Base-by-base conservation (phyloP, 2,113 vertebrate genomes). In the Corythornis vintsioides region DNA sequence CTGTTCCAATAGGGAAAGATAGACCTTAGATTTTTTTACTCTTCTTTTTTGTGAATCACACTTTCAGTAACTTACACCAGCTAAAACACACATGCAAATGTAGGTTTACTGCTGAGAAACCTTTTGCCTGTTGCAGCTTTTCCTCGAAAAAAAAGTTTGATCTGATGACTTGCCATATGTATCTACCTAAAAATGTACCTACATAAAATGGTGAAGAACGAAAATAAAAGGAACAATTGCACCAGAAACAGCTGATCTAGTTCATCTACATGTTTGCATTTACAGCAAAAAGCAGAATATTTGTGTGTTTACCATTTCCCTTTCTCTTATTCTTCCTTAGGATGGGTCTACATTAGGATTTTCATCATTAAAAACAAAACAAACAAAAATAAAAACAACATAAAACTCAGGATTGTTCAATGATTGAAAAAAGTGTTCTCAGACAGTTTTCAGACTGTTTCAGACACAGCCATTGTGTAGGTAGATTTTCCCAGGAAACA, bases 311-410 rank as follows among this genome's bases (percentile, higher is more conserved):
- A 61, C 66, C 6, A 72, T 38, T 43, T 59, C 20, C 5, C 18
- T 63, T 79, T 69, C 25, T 65, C 24, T 22, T 64, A 26, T 6
- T 70, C 35, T 78, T 59, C 22, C 61, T 81, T 20, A 42, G 5
- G 31, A 86, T 43, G 2, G 8, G 14, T 74, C 42, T 70, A 57
- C 8, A 20, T 59, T 26, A 52, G 7, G 72, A 33, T 45, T 71
- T 71, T 79, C 10, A 40, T 52, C 64, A 56, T 13, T 43, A 42
- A 63, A 90, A 42, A 64, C 38, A 38, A 21, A 47, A 17, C 17
- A 47, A 65, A 1, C 0, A 45, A 45, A 47, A 65, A 1, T 0
- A 45, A 45, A 47, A 40, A 19, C 4, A 63, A 20, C 3, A 11
- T n/a, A 48, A n/a, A 66, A 26, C 21, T 75, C 14, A 33, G 26